Base-by-base conservation (phyloP, 2,888 invertebrate genomes). In the Hydrotaea cyrtoneurina region DNA sequence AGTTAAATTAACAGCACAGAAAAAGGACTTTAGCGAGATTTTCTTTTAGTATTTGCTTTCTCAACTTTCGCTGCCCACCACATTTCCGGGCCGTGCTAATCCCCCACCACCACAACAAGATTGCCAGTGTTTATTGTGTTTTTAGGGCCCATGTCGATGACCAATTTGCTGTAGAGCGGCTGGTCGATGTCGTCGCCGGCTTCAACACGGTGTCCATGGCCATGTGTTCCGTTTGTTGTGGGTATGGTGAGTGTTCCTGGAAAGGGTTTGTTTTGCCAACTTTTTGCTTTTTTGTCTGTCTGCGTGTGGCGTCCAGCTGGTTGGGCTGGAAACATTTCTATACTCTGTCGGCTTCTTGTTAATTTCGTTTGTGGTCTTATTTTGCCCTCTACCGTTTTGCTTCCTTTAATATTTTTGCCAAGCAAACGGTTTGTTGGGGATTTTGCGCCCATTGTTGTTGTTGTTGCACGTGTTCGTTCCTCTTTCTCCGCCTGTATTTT, bases 61-160 rank as follows among this genome's bases (percentile, higher is more conserved):
- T 36, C 64, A 64, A 64, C 64, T 36, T 64, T 31, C 55, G 55
- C 21, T 55, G 5, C 57, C n/a, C 21, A 19, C 59, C 15, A 13
- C 26, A 31, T n/a, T n/a, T n/a, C n/a, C n/a, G n/a, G n/a, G n/a
- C n/a, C n/a, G n/a, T 21, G 11, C 64, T 64, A 17, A 8, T n/a
- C 43, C 8, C 11, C 13, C 19, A 66, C 15, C 66, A 43, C 66
- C 31, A 62, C 15, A 15, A 62, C 39, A 66, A 39, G 8, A 43
- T 36, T 36, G 23, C 36, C 36, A 66, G 26, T 50, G 50, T 66
- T 66, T 10, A 66, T 50, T 53, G 21, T 50, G 43, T 21, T 31
- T 73, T 73, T 39, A 21, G 55, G 36, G 43, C 73, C 57, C 39
- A 69, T 69, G 43, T 50, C 69, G 50, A 69, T 50, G 69, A 50